These are phyloP conservation scores for Neodiprion virginianus DNA, from an alignment of 1,140 invertebrate genomes.

Conservation along the genomic window DNA sequence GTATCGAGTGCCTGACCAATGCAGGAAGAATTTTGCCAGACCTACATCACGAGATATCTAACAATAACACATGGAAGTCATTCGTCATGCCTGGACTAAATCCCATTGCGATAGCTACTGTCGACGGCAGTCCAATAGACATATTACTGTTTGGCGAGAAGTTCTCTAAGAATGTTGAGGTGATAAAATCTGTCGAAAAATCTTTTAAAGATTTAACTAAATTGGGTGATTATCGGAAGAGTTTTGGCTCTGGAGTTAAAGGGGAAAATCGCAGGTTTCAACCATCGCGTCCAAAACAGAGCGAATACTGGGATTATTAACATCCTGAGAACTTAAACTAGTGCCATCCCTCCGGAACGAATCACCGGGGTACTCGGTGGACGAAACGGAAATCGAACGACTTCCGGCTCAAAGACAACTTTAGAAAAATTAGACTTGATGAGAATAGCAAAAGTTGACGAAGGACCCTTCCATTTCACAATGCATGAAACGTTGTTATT, in stretches of 20 bases:
- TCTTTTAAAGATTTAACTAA: conserved; percentile 10
- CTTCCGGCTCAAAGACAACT: neutral
- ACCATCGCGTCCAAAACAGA: conserved; percentile 15
- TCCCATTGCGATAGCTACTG: neutral
- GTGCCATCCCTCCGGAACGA: conserved; percentile 18
- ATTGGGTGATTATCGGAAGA: too few relatives aligned
- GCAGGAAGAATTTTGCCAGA: conserved; percentile 16
- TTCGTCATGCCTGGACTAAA: conserved; percentile 14
- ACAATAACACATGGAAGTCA: conserved; percentile 6
- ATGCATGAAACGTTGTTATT: too few relatives aligned
- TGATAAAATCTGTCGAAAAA: conserved; percentile 15
- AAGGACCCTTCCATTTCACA: conserved; percentile 14
- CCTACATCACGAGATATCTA: conserved; percentile 16
- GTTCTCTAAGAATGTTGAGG: conserved; percentile 14
- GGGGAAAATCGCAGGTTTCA: neutral
- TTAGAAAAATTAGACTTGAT: conserved; percentile 9
- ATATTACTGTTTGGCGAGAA: conserved; percentile 18
- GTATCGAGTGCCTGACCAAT: neutral
- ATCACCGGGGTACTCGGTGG: conserved; percentile 21
- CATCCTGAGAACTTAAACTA: conserved; percentile 18
- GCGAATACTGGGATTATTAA: neutral
- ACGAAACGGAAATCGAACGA: conserved; percentile 18
- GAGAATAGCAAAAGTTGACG: conserved; percentile 21
- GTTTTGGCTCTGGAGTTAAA: neutral
- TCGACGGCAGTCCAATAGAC: conserved; percentile 13